Conservation (phyloP, 1,140 invertebrate species). For the Aleiodes sp. region DNA sequence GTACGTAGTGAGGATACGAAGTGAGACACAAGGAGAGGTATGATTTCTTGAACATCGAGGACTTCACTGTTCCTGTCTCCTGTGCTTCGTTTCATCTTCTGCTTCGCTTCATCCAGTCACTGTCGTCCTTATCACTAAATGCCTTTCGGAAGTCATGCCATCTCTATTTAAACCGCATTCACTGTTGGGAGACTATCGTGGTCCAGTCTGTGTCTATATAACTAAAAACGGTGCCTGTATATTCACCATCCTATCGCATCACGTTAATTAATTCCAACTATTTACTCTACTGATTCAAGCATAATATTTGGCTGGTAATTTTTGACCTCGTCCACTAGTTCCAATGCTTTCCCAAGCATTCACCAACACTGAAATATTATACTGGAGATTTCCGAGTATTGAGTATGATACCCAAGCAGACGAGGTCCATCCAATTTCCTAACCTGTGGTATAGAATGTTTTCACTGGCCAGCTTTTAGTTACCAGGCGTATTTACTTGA, state of each 20-base stretch:
- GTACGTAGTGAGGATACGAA: too few species aligned
- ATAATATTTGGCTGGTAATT: conserved; percentile 50
- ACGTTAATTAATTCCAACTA: conserved; percentile 50
- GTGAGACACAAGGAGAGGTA: too few species aligned
- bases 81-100: neutral
- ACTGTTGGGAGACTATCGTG: neutral
- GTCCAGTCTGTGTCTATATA: neutral
- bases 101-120: neutral
- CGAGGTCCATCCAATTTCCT: conserved; percentile 28
- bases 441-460: conserved; percentile 27
- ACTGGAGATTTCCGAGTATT: neutral
- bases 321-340: conserved; percentile 39
- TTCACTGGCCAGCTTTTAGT: conserved; percentile 22
- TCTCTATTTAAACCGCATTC: neutral
- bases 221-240: neutral
- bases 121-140: neutral
- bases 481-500: neutral
- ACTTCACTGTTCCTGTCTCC: neutral
- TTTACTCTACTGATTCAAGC: conserved; percentile 50
- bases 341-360: neutral
- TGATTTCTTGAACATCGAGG: too few species aligned
- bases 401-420: neutral
- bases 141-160: neutral
- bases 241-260: neutral
- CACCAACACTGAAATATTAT: too few species aligned